Evolutionary conservation across 2,797 vertebrate genomes (phyloP).

Genomic region (Potorous gilbertii): DNA sequence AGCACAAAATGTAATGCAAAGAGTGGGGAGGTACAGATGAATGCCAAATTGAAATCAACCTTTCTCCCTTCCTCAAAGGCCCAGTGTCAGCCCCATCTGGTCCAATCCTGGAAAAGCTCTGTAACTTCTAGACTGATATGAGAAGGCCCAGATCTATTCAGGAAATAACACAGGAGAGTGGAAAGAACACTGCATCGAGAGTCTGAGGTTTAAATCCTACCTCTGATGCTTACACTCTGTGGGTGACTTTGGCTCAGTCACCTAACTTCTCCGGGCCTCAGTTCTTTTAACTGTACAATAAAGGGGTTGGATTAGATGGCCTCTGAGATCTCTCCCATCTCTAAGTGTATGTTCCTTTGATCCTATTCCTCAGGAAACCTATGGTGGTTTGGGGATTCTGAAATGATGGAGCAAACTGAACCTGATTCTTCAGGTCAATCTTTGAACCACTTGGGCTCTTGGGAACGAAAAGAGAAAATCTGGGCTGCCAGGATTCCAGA

Average conservation of each 20-base stretch:
- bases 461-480: neutral
- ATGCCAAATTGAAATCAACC: neutral
- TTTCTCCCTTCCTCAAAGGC: slow-evolving; percentile 4
- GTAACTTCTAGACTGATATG: neutral
- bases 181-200: neutral
- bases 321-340: neutral
- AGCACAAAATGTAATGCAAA: neutral
- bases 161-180: neutral
- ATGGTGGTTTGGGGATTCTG: neutral
- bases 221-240: neutral
- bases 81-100: neutral
- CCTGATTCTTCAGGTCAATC: neutral
- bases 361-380: neutral
- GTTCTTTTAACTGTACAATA: neutral
- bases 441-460: neutral
- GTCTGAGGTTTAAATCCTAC: neutral
- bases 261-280: neutral
- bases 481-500: neutral
- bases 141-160: neutral
- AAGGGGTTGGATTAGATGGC: neutral
- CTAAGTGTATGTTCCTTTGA: neutral
- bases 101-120: slow-evolving; percentile 12
- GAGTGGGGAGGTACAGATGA: neutral
- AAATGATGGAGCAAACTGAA: neutral
- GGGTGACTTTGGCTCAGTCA: neutral